Conservation (phyloP, 2,888 invertebrate species). For the Andrena camellia region DNA sequence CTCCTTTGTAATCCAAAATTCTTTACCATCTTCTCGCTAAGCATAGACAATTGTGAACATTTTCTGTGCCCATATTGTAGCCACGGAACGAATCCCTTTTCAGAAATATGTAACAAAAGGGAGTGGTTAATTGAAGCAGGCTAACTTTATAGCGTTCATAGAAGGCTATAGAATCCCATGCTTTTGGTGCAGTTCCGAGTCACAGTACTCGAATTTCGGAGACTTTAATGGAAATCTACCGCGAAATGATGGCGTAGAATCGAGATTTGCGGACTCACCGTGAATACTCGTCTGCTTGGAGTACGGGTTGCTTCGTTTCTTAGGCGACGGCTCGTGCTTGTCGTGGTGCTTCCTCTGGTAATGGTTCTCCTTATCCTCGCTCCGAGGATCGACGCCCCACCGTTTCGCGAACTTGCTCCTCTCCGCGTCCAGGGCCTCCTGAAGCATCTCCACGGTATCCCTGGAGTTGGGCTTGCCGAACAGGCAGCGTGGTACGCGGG, state of each 20-base stretch:
- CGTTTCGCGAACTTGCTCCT: slow-evolving; percentile 87
- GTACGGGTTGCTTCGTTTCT: slow-evolving; percentile 79
- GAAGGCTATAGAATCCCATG: background rate
- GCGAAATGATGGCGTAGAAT: background rate
- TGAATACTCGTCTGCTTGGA: slow-evolving; percentile 81
- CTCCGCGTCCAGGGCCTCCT: slow-evolving; percentile 87
- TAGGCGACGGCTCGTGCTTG: slow-evolving; percentile 75
- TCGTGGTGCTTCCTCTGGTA: slow-evolving; percentile 71
- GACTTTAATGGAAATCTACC: background rate
- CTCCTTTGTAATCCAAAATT: background rate
- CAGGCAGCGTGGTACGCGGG: slow-evolving; percentile 85
- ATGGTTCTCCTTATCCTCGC: slow-evolving; percentile 82
- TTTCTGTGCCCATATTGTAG: background rate
- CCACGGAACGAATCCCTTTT: background rate
- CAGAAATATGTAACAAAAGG: background rate
- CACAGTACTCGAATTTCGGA: slow-evolving; percentile 4
- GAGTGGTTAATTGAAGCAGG: background rate
- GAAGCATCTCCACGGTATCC: slow-evolving; percentile 87
- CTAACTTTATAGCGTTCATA: background rate
- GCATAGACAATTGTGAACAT: too few relatives aligned
- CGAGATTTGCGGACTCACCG: slow-evolving; percentile 73
- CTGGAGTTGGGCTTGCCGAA: slow-evolving; percentile 88
- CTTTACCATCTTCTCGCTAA: background rate
- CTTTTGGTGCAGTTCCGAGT: slow-evolving; percentile 15
- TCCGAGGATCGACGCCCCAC: slow-evolving; percentile 87